Conservation (phyloP, 2,888 invertebrate species). For the Eupeodes latifasciatus region DNA sequence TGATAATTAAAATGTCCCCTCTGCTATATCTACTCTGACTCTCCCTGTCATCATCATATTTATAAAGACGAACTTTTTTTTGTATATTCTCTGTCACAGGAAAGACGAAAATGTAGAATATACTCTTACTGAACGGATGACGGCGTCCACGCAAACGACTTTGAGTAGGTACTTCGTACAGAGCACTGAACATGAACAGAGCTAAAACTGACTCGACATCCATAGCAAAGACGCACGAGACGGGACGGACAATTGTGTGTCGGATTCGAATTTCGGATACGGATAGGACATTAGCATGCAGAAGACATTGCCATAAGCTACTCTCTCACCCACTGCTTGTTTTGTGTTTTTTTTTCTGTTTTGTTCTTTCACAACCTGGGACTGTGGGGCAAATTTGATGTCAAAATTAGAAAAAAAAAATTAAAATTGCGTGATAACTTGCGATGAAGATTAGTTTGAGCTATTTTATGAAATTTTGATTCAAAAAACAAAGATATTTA, state of each 20-base stretch:
- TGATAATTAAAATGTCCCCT: constrained; percentile 68
- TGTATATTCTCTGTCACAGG: constrained; percentile 24
- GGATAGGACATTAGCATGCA: constrained; percentile 71
- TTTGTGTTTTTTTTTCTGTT: constrained; percentile 12
- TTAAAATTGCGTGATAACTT: too few species aligned
- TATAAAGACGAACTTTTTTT: constrained; percentile 31
- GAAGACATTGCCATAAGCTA: constrained; percentile 46
- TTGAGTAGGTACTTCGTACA: background rate
- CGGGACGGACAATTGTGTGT: constrained; percentile 53
- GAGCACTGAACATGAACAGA: constrained; percentile 32
- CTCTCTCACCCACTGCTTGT: constrained; percentile 48
- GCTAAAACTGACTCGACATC: constrained; percentile 35
- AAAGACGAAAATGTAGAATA: constrained; percentile 40
- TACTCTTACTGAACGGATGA: constrained; percentile 44
- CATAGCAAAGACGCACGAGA: constrained; percentile 24
- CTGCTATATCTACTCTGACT: background rate
- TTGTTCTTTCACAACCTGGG: background rate
- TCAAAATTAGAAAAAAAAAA: background rate
- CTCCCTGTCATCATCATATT: background rate
- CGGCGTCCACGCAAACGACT: constrained; percentile 45
- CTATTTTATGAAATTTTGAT: too few species aligned
- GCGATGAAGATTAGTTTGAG: too few species aligned
- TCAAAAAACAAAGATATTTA: too few species aligned
- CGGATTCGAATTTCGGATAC: constrained; percentile 35
- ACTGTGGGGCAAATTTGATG: background rate